Percentiles rank a stretch among this genome's conserved stretches.
Conservation (phyloP, 2,888 invertebrate genomes). For the Machimus rusticus region DNA sequence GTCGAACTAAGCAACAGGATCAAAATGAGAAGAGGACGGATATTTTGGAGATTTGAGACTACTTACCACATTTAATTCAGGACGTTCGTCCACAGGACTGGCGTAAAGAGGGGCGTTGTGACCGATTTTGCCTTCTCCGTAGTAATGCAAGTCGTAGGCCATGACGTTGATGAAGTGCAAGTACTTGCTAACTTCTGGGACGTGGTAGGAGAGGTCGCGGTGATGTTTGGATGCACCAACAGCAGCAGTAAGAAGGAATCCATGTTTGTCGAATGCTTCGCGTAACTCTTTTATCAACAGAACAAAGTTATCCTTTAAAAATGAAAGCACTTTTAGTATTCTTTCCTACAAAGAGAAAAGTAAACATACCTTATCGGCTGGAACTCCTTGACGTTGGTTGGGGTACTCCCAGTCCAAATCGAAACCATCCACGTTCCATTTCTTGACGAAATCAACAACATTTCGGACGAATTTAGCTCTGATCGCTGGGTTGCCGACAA, state of each 20-base stretch:
- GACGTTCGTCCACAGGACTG: slow-evolving; percentile 50
- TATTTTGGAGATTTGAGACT: not conserved
- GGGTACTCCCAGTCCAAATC: slow-evolving; percentile 73
- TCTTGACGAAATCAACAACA: slow-evolving; percentile 62
- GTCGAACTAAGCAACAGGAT: not conserved
- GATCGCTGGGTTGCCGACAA: slow-evolving; percentile 52
- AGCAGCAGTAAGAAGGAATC: slow-evolving; percentile 64
- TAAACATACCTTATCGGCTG: slow-evolving; percentile 45
- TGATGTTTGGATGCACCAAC: slow-evolving; percentile 64
- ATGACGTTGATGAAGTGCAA: slow-evolving; percentile 67
- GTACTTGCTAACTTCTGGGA: slow-evolving; percentile 62
- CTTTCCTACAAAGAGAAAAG: no score
- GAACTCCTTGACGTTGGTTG: slow-evolving; percentile 63
- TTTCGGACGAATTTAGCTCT: slow-evolving; percentile 64
- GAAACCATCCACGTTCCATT: slow-evolving; percentile 68
- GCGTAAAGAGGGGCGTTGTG: slow-evolving; percentile 65
- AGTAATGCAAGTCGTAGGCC: slow-evolving; percentile 68
- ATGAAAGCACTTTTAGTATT: no score
- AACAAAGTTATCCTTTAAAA: slow-evolving; percentile 50
- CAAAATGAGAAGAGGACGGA: not conserved
- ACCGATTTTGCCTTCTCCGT: slow-evolving; percentile 64
- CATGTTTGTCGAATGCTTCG: slow-evolving; percentile 59
- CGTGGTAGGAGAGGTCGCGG: slow-evolving; percentile 65
- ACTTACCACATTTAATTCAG: slow-evolving; percentile 61
- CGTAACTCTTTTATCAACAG: slow-evolving; percentile 59